Percentiles rank a stretch among this genome's conserved stretches.
phyloP scores from a whole-genome alignment of 2,888 invertebrate genomes.

The Cybosia mesomella region DNA sequence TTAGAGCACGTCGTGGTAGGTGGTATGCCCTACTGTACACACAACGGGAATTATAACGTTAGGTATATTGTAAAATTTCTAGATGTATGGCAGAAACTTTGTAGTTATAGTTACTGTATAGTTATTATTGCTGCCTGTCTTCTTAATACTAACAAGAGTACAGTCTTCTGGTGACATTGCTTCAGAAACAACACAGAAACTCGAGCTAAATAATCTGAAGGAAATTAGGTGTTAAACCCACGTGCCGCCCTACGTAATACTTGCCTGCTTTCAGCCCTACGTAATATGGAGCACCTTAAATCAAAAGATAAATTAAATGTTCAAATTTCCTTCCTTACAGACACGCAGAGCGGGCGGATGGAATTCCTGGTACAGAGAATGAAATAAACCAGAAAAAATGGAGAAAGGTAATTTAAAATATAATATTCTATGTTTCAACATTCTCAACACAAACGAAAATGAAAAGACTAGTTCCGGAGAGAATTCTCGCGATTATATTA shows the following conservation, averaged over 20 bases:
- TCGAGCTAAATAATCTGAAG: no score
- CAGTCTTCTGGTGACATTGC: not conserved
- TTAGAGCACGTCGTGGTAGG: no score
- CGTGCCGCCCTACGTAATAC: not conserved
- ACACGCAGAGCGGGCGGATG: not conserved
- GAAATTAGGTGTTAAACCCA: not conserved
- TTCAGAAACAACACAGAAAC: no score
- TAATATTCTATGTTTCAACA: not conserved
- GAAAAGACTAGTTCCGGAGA: no score
- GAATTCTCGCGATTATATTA: no score
- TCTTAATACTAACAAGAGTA: not conserved
- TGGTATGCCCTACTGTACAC: not conserved
- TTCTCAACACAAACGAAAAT: not conserved
- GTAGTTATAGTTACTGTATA: no score
- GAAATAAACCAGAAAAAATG: not conserved
- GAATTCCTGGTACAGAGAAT: not conserved
- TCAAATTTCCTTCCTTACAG: not conserved
- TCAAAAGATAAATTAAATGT: not conserved
- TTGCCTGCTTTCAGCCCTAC: not conserved
- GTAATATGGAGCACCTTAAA: not conserved
- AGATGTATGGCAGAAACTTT: no score
- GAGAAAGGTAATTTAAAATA: conserved; percentile 11
- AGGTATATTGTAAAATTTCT: no score
- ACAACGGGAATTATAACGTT: not conserved
- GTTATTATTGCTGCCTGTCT: no score